These are phyloP conservation scores for Grallaria varia DNA, from an alignment of 2,113 vertebrate species.

Conservation along the genomic window DNA sequence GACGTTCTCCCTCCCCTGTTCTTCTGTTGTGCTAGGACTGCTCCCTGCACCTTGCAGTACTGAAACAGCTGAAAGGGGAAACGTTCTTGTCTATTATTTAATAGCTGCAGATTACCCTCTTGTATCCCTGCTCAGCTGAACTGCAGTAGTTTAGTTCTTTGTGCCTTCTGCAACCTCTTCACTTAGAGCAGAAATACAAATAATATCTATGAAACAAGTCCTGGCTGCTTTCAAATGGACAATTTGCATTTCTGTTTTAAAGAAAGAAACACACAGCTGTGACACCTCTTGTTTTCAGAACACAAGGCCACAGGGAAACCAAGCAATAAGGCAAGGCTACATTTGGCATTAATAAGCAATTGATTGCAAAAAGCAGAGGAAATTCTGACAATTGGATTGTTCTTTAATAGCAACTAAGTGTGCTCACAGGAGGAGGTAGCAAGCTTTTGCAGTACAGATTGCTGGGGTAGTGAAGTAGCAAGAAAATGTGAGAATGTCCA, in stretches of 20 bases:
- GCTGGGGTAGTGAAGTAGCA: background rate
- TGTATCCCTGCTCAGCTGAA: slow-evolving; percentile 3
- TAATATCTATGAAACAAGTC: slow-evolving; percentile 19
- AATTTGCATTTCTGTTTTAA: slow-evolving; percentile 51
- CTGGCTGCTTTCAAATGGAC: slow-evolving; percentile 42
- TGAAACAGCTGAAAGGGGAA: background rate
- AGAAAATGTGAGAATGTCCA: background rate
- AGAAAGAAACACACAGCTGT: slow-evolving; percentile 36
- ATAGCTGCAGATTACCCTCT: slow-evolving; percentile 6
- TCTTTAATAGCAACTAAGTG: slow-evolving; percentile 8
- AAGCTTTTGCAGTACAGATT: background rate
- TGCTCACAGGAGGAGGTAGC: background rate
- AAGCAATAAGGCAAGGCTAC: background rate
- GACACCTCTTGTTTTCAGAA: slow-evolving; percentile 51
- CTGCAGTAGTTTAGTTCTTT: background rate
- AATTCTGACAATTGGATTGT: slow-evolving; percentile 6
- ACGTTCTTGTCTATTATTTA: background rate
- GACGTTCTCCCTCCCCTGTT: background rate
- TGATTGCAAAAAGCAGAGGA: slow-evolving; percentile 35
- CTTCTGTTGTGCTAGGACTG: background rate
- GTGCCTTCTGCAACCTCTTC: slow-evolving; percentile 17
- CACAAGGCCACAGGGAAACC: slow-evolving; percentile 31
- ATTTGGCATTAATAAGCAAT: slow-evolving; percentile 52
- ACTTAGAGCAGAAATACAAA: slow-evolving; percentile 34
- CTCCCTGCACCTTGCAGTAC: background rate